phyloP scores from a whole-genome alignment of 2,888 invertebrate genomes.

The Baronia brevicornis region DNA sequence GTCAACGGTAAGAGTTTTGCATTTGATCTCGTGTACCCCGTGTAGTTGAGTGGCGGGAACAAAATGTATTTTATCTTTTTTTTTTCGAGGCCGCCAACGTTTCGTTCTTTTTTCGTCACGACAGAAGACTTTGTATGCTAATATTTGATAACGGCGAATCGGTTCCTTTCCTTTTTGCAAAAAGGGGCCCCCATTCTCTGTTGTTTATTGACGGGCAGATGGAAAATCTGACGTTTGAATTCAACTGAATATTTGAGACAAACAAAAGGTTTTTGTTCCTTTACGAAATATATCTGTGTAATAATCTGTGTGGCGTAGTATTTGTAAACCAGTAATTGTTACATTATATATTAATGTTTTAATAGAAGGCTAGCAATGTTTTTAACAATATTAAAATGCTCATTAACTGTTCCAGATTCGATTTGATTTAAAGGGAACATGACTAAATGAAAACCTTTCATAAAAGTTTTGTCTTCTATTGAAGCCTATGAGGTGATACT shows the following conservation, averaged over 20 bases:
- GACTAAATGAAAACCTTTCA: no score
- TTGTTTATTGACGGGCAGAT: constrained; percentile 15
- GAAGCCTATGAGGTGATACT: no score
- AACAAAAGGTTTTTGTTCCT: no score
- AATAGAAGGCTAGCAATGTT: no score
- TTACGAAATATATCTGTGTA: no score
- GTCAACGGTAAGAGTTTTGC: constrained; percentile 12
- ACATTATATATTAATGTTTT: no score
- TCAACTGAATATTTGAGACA: constrained; percentile 9
- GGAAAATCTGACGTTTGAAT: constrained; percentile 17
- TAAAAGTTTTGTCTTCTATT: no score
- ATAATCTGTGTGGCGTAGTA: no score
- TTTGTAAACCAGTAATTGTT: no score
- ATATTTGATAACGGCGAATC: constrained; percentile 34
- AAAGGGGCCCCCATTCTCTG: constrained; percentile 11
- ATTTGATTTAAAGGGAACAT: no score
- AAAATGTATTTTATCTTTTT: constrained; percentile 29
- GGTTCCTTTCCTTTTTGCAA: constrained; percentile 17
- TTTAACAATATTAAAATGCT: no score
- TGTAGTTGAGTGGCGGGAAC: constrained; percentile 22
- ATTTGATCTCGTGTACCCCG: constrained; percentile 20
- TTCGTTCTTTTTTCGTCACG: constrained; percentile 41
- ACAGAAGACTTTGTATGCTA: constrained; percentile 52
- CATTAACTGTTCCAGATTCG: no score
- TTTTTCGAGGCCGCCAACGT: constrained; percentile 23